Evolutionary conservation across 2,888 invertebrate genomes (phyloP), one percentile per base, ranked within the genome.

Genomic region (Troides aeacus): DNA sequence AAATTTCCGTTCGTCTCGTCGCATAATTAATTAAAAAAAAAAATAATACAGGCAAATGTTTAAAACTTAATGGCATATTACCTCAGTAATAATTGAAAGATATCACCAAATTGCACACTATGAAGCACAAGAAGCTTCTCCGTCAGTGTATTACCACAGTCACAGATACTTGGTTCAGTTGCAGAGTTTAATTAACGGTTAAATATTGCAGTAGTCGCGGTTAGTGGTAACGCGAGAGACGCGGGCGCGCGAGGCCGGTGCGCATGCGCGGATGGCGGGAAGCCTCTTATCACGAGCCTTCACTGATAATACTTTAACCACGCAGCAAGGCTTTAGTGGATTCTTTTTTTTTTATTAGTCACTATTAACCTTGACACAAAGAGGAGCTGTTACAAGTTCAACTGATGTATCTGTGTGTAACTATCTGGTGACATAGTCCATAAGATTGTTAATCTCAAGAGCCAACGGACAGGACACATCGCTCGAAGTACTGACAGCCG

Each of bases 221-320:
- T 58, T 68, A 66, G 59, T 62, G 68, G 39, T 63, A 23, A 66
- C 69, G 71, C 67, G 73, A 74, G 65, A 72, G 79, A 84, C 83
- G 81, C 87, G 89, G 78, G 87, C 83, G 88, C 85, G 79, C 86
- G 79, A 79, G 79, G 78, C 77, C 82, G 83, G 73, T 80, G 89
- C 89, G 87, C 88, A 72, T 65, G 85, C 86, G 89, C 84, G 78
- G 87, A 86, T 86, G 81, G 81, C 81, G 76, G 75, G 77, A 79
- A 81, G 68, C 72, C 72, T 87, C 83, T 88, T 91, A 91, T 89
- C 91, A 87, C 82, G 82, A 86, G 82, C 71, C 73, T 74, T 66
- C 70, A 74, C 74, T 72, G 72, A 70, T 53, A 58, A 61, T 69
- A 74, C 60, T 69, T 78, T 76, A 73, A 66, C 76, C 76, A 77